Conservation (phyloP, 2,113 vertebrate species). For the Petrocephalus microphthalmus region DNA sequence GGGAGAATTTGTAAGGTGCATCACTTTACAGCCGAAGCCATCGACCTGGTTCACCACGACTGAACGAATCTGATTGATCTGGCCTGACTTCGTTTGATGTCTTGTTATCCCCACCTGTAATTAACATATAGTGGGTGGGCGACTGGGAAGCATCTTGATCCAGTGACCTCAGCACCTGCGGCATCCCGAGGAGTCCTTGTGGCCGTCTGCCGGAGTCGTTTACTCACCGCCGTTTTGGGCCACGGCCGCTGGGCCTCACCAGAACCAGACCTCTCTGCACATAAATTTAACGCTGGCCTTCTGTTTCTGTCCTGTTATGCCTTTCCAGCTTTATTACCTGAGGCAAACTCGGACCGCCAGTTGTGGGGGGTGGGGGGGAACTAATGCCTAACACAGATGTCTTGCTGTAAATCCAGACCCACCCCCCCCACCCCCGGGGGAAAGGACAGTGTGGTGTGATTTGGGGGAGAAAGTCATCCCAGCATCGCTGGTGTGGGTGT, state of each 20-base stretch:
- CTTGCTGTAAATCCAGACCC: constrained; percentile 21
- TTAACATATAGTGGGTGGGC: not conserved
- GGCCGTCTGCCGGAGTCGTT: constrained; percentile 7
- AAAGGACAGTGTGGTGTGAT: not conserved
- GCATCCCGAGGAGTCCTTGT: not conserved
- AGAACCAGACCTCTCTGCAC: constrained; percentile 15
- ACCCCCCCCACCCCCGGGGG: not conserved
- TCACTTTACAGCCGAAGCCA: not conserved
- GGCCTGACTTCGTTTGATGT: not conserved
- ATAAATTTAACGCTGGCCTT: constrained; percentile 11
- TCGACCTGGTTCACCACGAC: no score
- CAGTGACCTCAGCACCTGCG: not conserved
- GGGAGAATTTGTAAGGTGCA: not conserved
- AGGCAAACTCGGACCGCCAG: not conserved
- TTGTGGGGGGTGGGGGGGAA: not conserved
- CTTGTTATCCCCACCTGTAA: not conserved
- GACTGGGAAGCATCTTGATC: not conserved
- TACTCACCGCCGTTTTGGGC: not conserved
- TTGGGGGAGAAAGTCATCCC: not conserved
- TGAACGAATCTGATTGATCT: not conserved
- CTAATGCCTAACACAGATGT: constrained; percentile 16
- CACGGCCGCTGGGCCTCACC: not conserved
- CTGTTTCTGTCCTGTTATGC: not conserved
- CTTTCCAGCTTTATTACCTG: constrained; percentile 17
- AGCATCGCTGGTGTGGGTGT: not conserved